These are phyloP conservation scores for Eristalinus aeneus DNA, from an alignment of 2,888 invertebrate species.

Conservation along the genomic window DNA sequence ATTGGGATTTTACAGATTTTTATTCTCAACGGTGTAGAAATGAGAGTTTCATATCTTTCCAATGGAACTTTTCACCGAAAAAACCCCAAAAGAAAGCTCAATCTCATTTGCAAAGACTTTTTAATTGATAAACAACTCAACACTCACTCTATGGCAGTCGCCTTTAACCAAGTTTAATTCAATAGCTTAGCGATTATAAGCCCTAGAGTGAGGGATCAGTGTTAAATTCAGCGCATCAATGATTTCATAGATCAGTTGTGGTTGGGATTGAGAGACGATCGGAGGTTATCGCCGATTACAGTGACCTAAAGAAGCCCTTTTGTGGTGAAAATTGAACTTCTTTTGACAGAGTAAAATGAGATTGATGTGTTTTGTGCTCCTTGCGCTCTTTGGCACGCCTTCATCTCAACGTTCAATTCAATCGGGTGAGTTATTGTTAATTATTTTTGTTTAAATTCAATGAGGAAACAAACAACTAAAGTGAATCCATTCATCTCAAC, in stretches of 20 bases:
- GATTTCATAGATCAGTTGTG: not conserved
- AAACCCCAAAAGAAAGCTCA: too few species aligned
- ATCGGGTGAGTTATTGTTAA: not conserved
- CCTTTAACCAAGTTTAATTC: not conserved
- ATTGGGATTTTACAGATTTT: too few species aligned
- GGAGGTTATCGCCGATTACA: too few species aligned
- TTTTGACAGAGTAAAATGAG: not conserved
- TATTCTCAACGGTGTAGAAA: too few species aligned
- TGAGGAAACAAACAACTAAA: too few species aligned
- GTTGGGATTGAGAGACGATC: not conserved
- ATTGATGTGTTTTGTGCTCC: not conserved
- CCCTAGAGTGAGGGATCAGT: not conserved
- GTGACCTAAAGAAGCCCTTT: not conserved
- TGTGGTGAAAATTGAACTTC: not conserved
- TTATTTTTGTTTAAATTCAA: too few species aligned
- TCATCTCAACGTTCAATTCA: not conserved
- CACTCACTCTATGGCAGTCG: too few species aligned
- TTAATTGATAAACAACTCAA: too few species aligned
- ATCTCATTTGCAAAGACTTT: too few species aligned
- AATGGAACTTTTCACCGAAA: too few species aligned
- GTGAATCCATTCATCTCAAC: too few species aligned
- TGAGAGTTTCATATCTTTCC: too few species aligned
- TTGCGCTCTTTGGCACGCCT: not conserved
- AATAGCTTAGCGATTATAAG: not conserved
- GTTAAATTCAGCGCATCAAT: not conserved